Evolutionary conservation across 1,140 invertebrate species (phyloP), one percentile per base, ranked within the genome.

Genomic region (Cherax quadricarinatus): DNA sequence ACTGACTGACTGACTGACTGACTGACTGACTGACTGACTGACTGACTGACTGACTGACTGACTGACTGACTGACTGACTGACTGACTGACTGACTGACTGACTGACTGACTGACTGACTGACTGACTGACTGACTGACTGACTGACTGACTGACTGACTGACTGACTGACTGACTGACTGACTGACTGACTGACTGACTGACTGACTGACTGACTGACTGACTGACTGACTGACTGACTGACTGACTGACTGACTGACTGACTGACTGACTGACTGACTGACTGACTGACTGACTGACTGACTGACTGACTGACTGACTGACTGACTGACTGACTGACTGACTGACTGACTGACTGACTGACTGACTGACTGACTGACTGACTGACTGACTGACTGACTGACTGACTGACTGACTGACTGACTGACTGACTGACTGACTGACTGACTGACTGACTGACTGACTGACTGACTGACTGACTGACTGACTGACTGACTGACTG

Each of bases 1-100:
- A n/a, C n/a, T 70, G 66, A 70, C 66, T 70, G 66, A 70, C 66
- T 70, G 66, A 70, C 66, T 70, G 66, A 70, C 66, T 70, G 66
- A 70, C 66, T 70, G 66, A 70, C 66, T 70, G 66, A 70, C 66
- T 70, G 66, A 70, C 66, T 70, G 66, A 70, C 66, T 70, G 66
- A 70, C 66, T 70, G 66, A 70, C 66, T 70, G 66, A 70, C 66
- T 70, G 66, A 70, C 66, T 70, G 66, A 70, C 66, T 70, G 66
- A 70, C 66, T 70, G 66, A 70, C 66, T 70, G 66, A 70, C 66
- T 70, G 66, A 70, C 66, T 70, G 66, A 70, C 66, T 70, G 66
- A 70, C 66, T 70, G 66, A 70, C 66, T 70, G 66, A 70, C 66
- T 70, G 66, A 70, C 66, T 70, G 66, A 70, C 66, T 70, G 66